Percentiles rank a stretch among this genome's conserved stretches.
Conservation (phyloP, 2,113 vertebrate species). For the Patagioenas fasciata region DNA sequence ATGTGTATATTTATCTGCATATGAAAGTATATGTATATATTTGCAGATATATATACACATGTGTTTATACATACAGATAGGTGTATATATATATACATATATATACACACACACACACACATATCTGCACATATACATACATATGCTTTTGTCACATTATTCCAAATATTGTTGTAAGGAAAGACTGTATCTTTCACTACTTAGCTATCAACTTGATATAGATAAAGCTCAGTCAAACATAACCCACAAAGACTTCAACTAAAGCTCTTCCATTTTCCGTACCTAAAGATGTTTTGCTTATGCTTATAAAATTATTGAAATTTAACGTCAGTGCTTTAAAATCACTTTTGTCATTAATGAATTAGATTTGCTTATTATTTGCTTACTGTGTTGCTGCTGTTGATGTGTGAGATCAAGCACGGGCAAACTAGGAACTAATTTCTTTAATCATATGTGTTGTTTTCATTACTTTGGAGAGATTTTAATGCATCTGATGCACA, state of each 20-base stretch:
- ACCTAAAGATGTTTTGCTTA: neutral
- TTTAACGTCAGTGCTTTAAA: neutral
- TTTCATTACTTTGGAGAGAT: neutral
- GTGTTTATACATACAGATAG: neutral
- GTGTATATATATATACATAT: neutral
- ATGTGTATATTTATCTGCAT: neutral
- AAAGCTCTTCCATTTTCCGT: neutral
- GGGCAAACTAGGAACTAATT: neutral
- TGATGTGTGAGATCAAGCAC: neutral
- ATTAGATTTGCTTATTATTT: neutral
- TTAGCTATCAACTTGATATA: neutral
- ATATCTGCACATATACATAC: neutral
- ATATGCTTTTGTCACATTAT: neutral
- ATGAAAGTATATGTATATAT: neutral
- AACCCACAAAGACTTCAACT: neutral
- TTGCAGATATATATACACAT: neutral
- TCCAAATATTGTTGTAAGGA: neutral
- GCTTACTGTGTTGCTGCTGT: neutral
- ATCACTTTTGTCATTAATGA: neutral
- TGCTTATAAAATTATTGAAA: neutral
- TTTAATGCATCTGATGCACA: neutral
- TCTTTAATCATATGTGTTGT: neutral
- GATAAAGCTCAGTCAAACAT: neutral
- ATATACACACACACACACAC: rapidly evolving
- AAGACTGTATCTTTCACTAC: neutral